These are phyloP conservation scores for Siphlonurus alternatus DNA, from an alignment of 2,888 invertebrate genomes.

Conservation along the genomic window DNA sequence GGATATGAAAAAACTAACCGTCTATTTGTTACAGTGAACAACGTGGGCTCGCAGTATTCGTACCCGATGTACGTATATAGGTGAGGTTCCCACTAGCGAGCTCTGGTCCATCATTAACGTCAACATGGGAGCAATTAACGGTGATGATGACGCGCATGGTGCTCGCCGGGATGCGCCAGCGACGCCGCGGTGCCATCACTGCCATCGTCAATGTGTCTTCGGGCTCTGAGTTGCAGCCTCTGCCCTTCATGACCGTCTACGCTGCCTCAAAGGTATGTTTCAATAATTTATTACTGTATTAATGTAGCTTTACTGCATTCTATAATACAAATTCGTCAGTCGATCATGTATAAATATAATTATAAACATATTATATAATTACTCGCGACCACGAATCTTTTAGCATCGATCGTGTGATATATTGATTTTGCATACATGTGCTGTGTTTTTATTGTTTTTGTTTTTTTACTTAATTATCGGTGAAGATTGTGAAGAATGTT, in stretches of 20 bases:
- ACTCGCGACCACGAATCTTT: no score
- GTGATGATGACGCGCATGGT: slow-evolving; percentile 67
- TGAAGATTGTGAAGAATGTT: no score
- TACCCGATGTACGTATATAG: slow-evolving; percentile 69
- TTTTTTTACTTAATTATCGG: no score
- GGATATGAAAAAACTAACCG: no score
- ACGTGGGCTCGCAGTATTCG: slow-evolving; percentile 73
- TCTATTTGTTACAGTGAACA: slow-evolving; percentile 66
- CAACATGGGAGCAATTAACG: slow-evolving; percentile 70
- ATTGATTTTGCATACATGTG: no score
- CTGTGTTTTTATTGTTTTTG: no score
- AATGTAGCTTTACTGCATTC: no score
- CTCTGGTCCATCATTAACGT: slow-evolving; percentile 72
- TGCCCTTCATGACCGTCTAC: slow-evolving; percentile 80
- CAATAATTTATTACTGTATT: no score
- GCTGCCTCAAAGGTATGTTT: slow-evolving; percentile 80
- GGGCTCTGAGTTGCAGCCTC: slow-evolving; percentile 68
- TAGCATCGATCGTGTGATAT: no score
- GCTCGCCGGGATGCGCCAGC: slow-evolving; percentile 58
- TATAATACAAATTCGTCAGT: no score
- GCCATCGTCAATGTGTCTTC: slow-evolving; percentile 85
- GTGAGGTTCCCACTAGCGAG: slow-evolving; percentile 51
- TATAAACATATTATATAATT: no score
- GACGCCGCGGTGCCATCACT: slow-evolving; percentile 61
- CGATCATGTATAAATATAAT: no score